Base-by-base conservation (phyloP, 2,797 vertebrate genomes). In the Coregonus sp. region DNA sequence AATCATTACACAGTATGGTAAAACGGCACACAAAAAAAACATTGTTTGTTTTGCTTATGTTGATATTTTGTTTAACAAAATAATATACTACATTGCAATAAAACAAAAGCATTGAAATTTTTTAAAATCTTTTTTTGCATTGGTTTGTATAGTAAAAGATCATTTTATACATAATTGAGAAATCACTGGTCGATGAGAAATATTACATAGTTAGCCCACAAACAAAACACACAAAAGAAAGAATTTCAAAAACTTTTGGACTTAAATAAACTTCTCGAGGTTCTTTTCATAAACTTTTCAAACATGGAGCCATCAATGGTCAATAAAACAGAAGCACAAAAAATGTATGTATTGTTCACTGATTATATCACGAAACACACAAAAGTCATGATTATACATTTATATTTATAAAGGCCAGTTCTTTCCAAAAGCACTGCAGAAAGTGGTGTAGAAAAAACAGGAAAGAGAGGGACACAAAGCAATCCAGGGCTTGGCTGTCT, bases 341-440 rank as follows among this genome's bases (percentile, higher is more conserved):
- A 88, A 87, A 87, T 56, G n/a, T 91, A 91, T 59, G 81, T 86
- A 81, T 84, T 83, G 12, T 72, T 54, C 84, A 84, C 86, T 86
- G 83, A 75, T 85, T 81, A 87, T 86, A 84, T 87, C 84, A 90
- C n/a, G 11, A 87, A 18, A 80, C 70, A 47, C 67, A 77, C 85
- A 85, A 81, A 87, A 89, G 82, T 47, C 82, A 86, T 85, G 73
- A 88, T 89, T 93, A 91, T 86, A 93, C 92, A 91, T 63, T 11
- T 89, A 90, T 86, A 94, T 94, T 89, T 94, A 94, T 92, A 95
- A 94, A 93, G 90, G 90, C 90, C 85, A 84, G 86, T 87, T 80
- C 89, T 91, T 87, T 89, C 59, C 86, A 93, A 95, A 94, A 94
- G 92, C 92, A 90, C 89, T 88, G 93, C 90, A 91, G 91, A 92